A percentile compares a stretch with the other conserved stretches of the same genome.
phyloP scores from a whole-genome alignment of 2,888 invertebrate genomes.

The Thecocarcelia acutangulata region DNA sequence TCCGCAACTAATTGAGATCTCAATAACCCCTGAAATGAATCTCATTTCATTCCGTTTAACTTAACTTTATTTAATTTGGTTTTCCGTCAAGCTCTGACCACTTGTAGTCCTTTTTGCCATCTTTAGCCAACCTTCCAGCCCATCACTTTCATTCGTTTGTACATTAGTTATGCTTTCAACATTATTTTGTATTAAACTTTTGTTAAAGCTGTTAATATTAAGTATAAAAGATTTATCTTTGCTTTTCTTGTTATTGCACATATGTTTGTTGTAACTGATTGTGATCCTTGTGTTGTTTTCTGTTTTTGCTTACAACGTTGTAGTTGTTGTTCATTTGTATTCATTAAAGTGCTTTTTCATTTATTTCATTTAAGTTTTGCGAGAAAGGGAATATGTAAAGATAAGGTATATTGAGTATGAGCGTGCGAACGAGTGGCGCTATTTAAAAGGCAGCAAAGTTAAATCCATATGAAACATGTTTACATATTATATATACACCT shows the following conservation, averaged over 20 bases:
- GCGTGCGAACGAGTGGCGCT: constrained; percentile 5
- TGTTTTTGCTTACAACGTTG: constrained; percentile 1
- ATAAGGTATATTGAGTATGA: constrained; percentile 4
- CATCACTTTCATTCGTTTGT: background rate
- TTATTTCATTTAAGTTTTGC: constrained; percentile 66
- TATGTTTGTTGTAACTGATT: constrained; percentile 46
- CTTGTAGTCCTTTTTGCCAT: background rate
- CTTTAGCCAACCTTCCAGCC: background rate
- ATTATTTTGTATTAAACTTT: constrained; percentile 51
- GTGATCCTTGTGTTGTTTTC: constrained; percentile 26
- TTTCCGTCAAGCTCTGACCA: constrained; percentile 25
- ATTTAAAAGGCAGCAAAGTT: background rate
- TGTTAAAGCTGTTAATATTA: constrained; percentile 65
- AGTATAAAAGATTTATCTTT: constrained; percentile 52
- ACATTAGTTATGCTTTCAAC: constrained; percentile 40
- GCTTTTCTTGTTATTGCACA: constrained; percentile 40
- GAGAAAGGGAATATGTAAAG: constrained; percentile 36
- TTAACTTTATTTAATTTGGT: constrained; percentile 30
- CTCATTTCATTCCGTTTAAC: constrained; percentile 33
- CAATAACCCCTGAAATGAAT: too few species aligned
- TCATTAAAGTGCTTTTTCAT: constrained; percentile 69
- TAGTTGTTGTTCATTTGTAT: constrained; percentile 66
- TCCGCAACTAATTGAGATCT: too few species aligned
- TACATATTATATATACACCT: too few species aligned
- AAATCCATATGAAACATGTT: too few species aligned